Evolutionary conservation across 2,797 vertebrate genomes (phyloP), one percentile per base, ranked within the genome.

Genomic region (Semotilus atromaculatus): DNA sequence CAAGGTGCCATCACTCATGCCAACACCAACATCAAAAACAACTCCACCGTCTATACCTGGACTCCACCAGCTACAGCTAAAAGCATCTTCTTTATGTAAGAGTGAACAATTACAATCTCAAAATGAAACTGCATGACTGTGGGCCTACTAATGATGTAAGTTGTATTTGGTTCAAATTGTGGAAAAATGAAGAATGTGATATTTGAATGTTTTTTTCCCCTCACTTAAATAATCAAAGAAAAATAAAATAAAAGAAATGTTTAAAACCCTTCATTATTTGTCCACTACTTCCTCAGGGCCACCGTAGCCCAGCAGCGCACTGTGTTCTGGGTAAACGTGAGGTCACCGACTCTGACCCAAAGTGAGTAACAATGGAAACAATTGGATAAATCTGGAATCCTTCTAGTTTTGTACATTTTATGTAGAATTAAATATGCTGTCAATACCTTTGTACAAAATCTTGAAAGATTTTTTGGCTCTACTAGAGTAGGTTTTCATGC

Each of bases 241-340:
- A n/a, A n/a, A n/a, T n/a, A n/a, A n/a, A n/a, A n/a, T n/a, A n/a
- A n/a, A 13, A 77, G 16, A 43, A 43, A 45, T 45, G 0, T 29
- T 64, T 43, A 45, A 78, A 78, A 64, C 36, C 7, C 2, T 77
- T 78, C 0, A 48, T 45, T 40, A 80, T 84, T 51, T 89, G 88
- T 85, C 45, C n/a, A 18, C 2, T 10, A 13, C 19, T 18, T 80
- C 43, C 13, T 18, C 75, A 95, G 94, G 58, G 94, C 93, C 29
- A 95, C 93, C 0, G 89, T 95, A 7, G 94, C 91, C 38, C 88
- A 94, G 80, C 88, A 93, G 43, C 86, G 60, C 43, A 58, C 86
- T 0, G 85, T 93, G 36, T 95, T 89, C 85, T 96, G 94, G 94
- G 45, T 95, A 9, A 90, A 93, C 3, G 87, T 95, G 70, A 89